A percentile compares a stretch with the other conserved stretches of the same genome.
phyloP scores from a whole-genome alignment of 2,888 invertebrate species.

The Ochropacha duplaris region DNA sequence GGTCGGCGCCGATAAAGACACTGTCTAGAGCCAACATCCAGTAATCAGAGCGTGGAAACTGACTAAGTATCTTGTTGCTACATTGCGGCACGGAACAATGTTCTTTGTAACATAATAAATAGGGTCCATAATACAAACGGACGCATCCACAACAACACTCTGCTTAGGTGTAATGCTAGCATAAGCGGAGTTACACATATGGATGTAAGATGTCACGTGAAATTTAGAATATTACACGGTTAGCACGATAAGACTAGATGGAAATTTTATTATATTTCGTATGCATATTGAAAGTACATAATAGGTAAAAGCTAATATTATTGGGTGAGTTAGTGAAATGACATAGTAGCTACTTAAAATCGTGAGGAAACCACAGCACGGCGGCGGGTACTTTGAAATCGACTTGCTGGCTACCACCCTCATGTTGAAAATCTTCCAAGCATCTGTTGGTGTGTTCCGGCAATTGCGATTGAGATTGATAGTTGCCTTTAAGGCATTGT shows the following conservation, averaged over 20 bases:
- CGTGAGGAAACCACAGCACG: too few species aligned
- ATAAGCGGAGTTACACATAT: constrained; percentile 19
- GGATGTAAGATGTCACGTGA: constrained; percentile 28
- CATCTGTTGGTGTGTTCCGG: too few species aligned
- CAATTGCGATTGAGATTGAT: too few species aligned
- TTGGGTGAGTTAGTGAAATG: too few species aligned
- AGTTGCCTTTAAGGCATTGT: too few species aligned
- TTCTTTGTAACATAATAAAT: constrained; percentile 40
- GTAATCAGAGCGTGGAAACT: constrained; percentile 83
- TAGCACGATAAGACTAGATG: neutral
- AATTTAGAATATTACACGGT: neutral
- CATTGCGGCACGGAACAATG: constrained; percentile 48
- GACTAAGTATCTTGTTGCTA: constrained; percentile 69
- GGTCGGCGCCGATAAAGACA: constrained; percentile 71
- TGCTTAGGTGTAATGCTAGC: constrained; percentile 23
- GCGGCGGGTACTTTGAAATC: too few species aligned
- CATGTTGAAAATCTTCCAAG: too few species aligned
- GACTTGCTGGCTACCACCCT: too few species aligned
- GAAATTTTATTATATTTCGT: constrained; percentile 10
- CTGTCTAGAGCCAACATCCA: constrained; percentile 82
- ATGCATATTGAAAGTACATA: too few species aligned
- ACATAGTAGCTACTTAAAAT: too few species aligned
- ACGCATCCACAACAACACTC: constrained; percentile 15
- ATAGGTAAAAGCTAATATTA: too few species aligned
- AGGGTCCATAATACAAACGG: constrained; percentile 38